Conservation (phyloP, 2,113 vertebrate species). For the Cavia porcellus region DNA sequence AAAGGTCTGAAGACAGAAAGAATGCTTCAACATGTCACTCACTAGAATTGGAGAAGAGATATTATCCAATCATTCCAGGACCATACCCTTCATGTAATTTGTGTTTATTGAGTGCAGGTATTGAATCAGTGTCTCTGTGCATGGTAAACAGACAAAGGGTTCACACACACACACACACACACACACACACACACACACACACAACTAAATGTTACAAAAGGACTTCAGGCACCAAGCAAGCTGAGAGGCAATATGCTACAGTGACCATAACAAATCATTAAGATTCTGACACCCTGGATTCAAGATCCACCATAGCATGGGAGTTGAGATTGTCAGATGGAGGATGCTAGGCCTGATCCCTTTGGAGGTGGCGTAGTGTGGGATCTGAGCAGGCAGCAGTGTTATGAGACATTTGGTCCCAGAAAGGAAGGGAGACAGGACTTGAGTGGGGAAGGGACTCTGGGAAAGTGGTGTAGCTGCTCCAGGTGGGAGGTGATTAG, state of each 20-base stretch:
- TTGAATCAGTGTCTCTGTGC: background rate
- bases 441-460: background rate
- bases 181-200: background rate
- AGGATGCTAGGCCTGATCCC: background rate
- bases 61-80: background rate
- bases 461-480: background rate
- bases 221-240: background rate
- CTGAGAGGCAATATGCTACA: background rate
- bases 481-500: background rate
- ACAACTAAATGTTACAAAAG: background rate
- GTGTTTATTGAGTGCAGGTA: background rate
- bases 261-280: background rate
- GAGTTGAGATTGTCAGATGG: background rate
- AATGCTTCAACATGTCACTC: background rate
- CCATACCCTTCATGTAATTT: background rate
- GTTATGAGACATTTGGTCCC: background rate
- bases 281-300: background rate
- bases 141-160: background rate
- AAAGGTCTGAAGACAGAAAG: background rate
- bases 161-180: background rate
- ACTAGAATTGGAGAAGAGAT: background rate
- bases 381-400: background rate
- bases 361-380: no score
- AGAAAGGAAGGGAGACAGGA: background rate
- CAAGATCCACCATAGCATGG: accelerated